These are phyloP conservation scores for Drosophila rellima DNA, from an alignment of 2,888 invertebrate species.

Conservation along the genomic window DNA sequence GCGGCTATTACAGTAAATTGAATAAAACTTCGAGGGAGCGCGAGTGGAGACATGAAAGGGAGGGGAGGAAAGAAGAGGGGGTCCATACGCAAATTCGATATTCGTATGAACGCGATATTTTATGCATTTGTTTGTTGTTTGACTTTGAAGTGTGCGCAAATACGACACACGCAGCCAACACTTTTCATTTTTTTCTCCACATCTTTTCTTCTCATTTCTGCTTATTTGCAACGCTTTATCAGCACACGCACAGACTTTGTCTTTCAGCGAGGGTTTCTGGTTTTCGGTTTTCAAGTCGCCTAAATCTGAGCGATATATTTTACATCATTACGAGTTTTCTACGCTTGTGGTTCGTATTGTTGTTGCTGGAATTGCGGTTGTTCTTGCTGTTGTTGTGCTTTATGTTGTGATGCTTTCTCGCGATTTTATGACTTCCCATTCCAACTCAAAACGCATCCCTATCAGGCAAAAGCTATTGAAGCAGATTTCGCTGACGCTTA, in stretches of 20 bases:
- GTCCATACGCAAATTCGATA: conserved; percentile 14
- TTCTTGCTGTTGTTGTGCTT: conserved; percentile 52
- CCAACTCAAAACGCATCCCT: conserved; percentile 40
- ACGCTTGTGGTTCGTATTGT: conserved; percentile 30
- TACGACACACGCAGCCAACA: conserved; percentile 53
- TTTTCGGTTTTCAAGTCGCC: conserved; percentile 53
- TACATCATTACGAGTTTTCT: conserved; percentile 66
- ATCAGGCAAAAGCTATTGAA: conserved; percentile 63
- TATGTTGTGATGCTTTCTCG: conserved; percentile 68
- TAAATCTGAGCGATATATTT: conserved; percentile 80
- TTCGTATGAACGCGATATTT: conserved; percentile 48
- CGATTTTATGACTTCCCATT: conserved; percentile 75
- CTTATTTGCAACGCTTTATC: conserved; percentile 63
- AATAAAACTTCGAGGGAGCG: conserved; percentile 63
- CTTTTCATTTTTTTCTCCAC: conserved; percentile 40
- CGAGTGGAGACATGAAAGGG: neutral
- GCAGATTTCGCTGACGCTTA: conserved; percentile 80
- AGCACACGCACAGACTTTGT: conserved; percentile 74
- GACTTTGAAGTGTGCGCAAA: conserved; percentile 71
- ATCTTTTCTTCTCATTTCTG: conserved; percentile 24
- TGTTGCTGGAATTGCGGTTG: conserved; percentile 24
- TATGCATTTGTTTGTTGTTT: conserved; percentile 76
- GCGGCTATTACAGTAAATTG: conserved; percentile 78
- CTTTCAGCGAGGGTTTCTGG: conserved; percentile 23
- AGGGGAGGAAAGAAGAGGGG: conserved; percentile 4